These are phyloP conservation scores for Dexiosoma caninum DNA, from an alignment of 2,888 invertebrate genomes.

Conservation along the genomic window DNA sequence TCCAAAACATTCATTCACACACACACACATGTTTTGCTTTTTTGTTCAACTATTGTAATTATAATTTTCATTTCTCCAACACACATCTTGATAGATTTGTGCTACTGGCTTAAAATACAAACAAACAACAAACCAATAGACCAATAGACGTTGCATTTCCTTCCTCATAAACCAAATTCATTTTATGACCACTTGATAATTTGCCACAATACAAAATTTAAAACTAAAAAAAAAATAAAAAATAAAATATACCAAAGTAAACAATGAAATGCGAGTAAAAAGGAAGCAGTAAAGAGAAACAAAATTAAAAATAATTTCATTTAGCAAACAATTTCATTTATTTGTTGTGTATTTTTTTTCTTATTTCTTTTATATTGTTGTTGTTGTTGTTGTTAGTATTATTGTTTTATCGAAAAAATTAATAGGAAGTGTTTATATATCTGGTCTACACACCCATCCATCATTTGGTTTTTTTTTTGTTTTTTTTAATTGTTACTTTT, in stretches of 20 bases:
- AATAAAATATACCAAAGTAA: conserved; percentile 3
- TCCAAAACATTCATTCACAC: no score
- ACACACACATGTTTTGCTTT: neutral
- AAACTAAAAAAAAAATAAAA: neutral
- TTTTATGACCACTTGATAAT: conserved; percentile 43
- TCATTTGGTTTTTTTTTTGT: conserved; percentile 21
- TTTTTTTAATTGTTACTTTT: neutral
- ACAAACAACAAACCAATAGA: neutral
- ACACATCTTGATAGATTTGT: conserved; percentile 44
- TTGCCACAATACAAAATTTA: conserved; percentile 26
- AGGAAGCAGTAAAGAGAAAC: conserved; percentile 38
- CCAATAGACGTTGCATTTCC: conserved; percentile 37
- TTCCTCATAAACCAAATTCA: conserved; percentile 60
- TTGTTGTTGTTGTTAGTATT: conserved; percentile 9
- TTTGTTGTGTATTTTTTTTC: neutral
- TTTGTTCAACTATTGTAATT: conserved; percentile 8
- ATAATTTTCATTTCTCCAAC: conserved; percentile 30
- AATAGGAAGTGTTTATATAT: conserved; percentile 57
- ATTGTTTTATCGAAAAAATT: conserved; percentile 22
- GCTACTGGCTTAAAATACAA: conserved; percentile 56
- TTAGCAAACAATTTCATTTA: conserved; percentile 47
- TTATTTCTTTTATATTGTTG: neutral
- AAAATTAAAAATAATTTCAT: conserved; percentile 30
- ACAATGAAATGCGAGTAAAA: conserved; percentile 24
- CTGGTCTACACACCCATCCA: conserved; percentile 58